Evolutionary conservation across 2,113 vertebrate species (phyloP).

Genomic region (Indicator indicator): DNA sequence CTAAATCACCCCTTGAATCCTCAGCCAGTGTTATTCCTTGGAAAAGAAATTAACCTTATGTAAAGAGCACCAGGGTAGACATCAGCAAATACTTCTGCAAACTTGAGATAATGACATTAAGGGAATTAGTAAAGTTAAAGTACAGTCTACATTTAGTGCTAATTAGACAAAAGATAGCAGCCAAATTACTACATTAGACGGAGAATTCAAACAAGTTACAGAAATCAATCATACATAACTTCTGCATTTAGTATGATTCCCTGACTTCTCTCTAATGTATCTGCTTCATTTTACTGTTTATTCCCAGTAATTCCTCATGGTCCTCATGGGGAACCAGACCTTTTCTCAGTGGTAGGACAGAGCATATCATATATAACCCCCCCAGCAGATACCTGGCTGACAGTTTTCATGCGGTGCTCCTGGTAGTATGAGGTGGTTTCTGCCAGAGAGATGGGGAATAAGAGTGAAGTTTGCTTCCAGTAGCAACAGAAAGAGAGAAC

Average conservation of each 20-base stretch:
- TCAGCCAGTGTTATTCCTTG: not conserved
- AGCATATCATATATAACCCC: not conserved
- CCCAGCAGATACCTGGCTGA: not conserved
- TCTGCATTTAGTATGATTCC: not conserved
- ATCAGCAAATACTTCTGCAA: not conserved
- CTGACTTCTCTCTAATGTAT: not conserved
- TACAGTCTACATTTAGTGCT: conserved; percentile 1
- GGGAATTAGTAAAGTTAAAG: conserved; percentile 29
- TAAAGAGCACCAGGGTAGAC: not conserved
- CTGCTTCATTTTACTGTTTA: not conserved
- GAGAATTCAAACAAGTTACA: not conserved
- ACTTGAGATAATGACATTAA: not conserved
- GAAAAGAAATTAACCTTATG: not conserved
- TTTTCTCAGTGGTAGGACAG: not conserved
- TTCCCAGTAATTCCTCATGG: not conserved
- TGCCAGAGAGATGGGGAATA: not conserved
- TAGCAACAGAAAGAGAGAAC: not conserved
- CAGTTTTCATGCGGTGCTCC: not conserved
- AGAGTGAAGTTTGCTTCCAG: not conserved
- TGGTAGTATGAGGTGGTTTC: not conserved
- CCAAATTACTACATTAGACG: not conserved
- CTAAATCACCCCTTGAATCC: not conserved
- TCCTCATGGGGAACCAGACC: not conserved
- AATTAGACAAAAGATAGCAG: conserved; percentile 45
- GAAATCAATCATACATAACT: not conserved